These are phyloP conservation scores for Cybosia mesomella DNA, from an alignment of 2,888 invertebrate species.

Conservation along the genomic window DNA sequence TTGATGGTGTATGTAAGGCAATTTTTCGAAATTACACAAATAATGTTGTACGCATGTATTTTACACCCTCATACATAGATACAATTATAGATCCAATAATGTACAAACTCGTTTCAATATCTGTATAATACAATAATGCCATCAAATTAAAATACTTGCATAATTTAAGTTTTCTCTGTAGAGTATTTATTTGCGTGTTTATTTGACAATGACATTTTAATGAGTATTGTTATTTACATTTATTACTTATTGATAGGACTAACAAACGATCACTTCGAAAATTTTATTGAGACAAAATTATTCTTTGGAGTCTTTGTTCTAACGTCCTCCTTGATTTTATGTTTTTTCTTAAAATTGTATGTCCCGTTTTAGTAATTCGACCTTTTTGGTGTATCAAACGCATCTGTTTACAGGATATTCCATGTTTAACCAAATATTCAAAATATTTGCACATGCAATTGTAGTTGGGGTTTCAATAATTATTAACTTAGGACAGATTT, in stretches of 20 bases:
- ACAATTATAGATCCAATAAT: neutral
- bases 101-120: neutral
- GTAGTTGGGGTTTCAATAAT: slow-evolving; percentile 45
- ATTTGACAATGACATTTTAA: slow-evolving; percentile 22
- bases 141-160: neutral
- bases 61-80: too few relatives aligned
- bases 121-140: neutral
- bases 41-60: too few relatives aligned
- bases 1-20: too few relatives aligned
- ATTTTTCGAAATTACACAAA: too few relatives aligned
- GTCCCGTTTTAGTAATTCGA: slow-evolving; percentile 3
- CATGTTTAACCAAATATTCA: slow-evolving; percentile 60
- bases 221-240: slow-evolving; percentile 9
- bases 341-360: slow-evolving; percentile 13
- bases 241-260: neutral
- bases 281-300: slow-evolving; percentile 22
- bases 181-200: slow-evolving; percentile 11
- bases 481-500: slow-evolving; percentile 38
- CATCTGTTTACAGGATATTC: neutral
- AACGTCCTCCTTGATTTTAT: slow-evolving; percentile 33
- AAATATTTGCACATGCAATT: slow-evolving; percentile 57
- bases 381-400: neutral
- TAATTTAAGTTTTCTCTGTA: neutral
- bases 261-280: slow-evolving; percentile 9
- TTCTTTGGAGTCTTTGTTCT: slow-evolving; percentile 20